These are phyloP conservation scores for Apostichopus japonicus DNA, from an alignment of 35 echinoderm and acorn worm species.

Conservation along the genomic window DNA sequence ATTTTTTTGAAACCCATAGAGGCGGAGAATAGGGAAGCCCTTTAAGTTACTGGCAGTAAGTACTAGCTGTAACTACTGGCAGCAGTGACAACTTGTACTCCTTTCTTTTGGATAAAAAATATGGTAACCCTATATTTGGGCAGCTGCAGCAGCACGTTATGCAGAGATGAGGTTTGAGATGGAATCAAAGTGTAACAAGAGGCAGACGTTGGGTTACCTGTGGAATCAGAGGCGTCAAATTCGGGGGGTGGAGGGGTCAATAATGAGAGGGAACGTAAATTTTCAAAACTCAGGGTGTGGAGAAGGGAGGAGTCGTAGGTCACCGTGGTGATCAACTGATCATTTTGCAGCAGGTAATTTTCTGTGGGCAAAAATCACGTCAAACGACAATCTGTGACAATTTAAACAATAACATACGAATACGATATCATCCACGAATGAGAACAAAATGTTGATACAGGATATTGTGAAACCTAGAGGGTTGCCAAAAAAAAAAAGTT, in stretches of 20 bases:
- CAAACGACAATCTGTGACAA: not conserved
- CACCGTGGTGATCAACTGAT: slow-evolving; percentile 52
- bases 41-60: too few relatives aligned
- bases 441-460: too few relatives aligned
- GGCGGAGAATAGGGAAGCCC: too few relatives aligned
- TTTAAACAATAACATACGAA: not conserved
- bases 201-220: slow-evolving; percentile 6
- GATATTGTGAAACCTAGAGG: not conserved
- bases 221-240: not conserved
- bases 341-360: not conserved
- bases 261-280: slow-evolving; percentile 2
- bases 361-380: not conserved
- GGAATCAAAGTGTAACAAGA: too few relatives aligned
- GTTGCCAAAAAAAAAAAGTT: not conserved
- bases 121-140: too few relatives aligned
- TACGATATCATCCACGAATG: not conserved
- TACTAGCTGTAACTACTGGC: too few relatives aligned
- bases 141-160: too few relatives aligned
- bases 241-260: slow-evolving; percentile 27
- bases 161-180: too few relatives aligned
- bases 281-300: slow-evolving; percentile 56
- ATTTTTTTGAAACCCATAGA: too few relatives aligned
- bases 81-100: too few relatives aligned
- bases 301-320: slow-evolving; percentile 62
- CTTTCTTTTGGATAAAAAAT: too few relatives aligned